phyloP scores from a whole-genome alignment of 2,888 invertebrate genomes.

The Phyto melanocephala region DNA sequence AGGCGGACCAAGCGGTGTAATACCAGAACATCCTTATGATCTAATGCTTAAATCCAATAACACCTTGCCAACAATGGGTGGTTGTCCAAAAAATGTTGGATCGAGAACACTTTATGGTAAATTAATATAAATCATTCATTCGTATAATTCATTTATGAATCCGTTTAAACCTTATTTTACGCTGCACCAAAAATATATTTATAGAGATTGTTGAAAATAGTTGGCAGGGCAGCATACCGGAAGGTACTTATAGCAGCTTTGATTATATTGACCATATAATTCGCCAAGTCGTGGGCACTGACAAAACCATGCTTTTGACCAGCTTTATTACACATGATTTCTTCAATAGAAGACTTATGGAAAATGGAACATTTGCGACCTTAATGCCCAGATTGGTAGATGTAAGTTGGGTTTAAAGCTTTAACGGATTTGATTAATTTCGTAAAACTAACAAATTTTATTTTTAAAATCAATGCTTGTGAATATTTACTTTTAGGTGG shows the following conservation, averaged over 20 bases:
- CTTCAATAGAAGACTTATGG: slow-evolving; percentile 76
- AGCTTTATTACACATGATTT: slow-evolving; percentile 79
- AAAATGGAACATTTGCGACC: slow-evolving; percentile 78
- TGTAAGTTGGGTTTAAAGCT: no score
- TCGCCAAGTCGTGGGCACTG: slow-evolving; percentile 76
- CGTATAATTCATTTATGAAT: no score
- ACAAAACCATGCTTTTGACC: slow-evolving; percentile 78
- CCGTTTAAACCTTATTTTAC: background rate
- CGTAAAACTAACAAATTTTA: no score
- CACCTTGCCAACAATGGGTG: slow-evolving; percentile 76
- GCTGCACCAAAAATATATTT: background rate
- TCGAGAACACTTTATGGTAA: slow-evolving; percentile 72
- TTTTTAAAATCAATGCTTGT: no score
- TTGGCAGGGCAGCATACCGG: slow-evolving; percentile 74
- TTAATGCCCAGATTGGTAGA: slow-evolving; percentile 80
- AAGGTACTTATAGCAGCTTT: slow-evolving; percentile 72
- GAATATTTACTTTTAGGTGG: slow-evolving; percentile 75
- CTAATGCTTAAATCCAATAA: slow-evolving; percentile 72
- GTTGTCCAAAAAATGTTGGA: slow-evolving; percentile 75
- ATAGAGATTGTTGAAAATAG: slow-evolving; percentile 76
- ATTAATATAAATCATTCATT: no score
- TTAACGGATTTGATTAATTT: no score
- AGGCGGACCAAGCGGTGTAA: slow-evolving; percentile 75
- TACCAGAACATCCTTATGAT: slow-evolving; percentile 76
- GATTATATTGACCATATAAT: slow-evolving; percentile 76